Percentiles rank a stretch among this genome's conserved stretches.
Conservation (phyloP, 2,113 vertebrate genomes). For the Semicossyphus pulcher region DNA sequence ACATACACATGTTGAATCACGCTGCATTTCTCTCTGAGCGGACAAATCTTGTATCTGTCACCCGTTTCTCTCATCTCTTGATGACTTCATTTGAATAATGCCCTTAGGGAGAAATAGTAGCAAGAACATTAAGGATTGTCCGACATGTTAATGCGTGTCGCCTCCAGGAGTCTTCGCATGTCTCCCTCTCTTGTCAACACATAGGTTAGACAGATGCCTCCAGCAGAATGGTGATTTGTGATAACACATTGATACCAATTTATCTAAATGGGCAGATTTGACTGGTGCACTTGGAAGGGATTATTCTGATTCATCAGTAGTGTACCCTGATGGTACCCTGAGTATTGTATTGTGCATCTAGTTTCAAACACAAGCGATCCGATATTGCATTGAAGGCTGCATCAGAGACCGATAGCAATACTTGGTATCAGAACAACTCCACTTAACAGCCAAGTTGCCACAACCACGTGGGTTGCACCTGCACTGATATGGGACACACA, state of each 20-base stretch:
- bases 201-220: not conserved
- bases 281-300: not conserved
- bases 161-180: conserved; percentile 2
- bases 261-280: not conserved
- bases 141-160: conserved; percentile 5
- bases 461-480: no score
- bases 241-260: no score
- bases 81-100: conserved; percentile 56
- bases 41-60: conserved; percentile 46
- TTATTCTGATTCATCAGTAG: not conserved
- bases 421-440: no score
- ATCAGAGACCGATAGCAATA: no score
- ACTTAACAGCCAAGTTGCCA: no score
- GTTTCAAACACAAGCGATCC: no score
- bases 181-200: conserved; percentile 16
- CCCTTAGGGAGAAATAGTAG: conserved; percentile 26
- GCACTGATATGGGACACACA: no score
- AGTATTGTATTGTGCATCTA: no score
- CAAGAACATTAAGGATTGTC: conserved; percentile 35
- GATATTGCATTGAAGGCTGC: no score
- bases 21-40: conserved; percentile 12
- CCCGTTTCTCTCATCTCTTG: conserved; percentile 8
- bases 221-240: not conserved
- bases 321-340: no score
- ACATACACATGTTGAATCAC: conserved; percentile 31